Conservation (phyloP, 2,113 vertebrate species). For the Pomatorhinus ruficollis region DNA sequence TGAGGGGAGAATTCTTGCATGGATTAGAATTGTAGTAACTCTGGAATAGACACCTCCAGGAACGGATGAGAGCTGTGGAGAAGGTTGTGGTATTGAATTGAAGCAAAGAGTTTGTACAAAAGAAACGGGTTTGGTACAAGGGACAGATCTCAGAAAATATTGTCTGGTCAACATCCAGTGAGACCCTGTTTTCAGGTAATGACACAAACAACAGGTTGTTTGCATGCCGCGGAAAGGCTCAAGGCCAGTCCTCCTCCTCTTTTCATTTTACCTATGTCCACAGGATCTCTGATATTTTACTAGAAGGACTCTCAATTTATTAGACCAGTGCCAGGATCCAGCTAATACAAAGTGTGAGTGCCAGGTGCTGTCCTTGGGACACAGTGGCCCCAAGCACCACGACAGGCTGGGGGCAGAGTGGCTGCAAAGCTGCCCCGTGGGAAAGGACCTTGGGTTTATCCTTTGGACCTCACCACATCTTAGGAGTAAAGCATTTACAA, state of each 20-base stretch:
- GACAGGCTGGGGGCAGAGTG: background rate
- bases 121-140: background rate
- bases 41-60: background rate
- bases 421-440: rapidly evolving
- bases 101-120: background rate
- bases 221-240: background rate
- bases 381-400: rapidly evolving
- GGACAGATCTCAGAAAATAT: background rate
- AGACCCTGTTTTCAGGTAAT: background rate
- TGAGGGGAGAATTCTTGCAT: background rate
- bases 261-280: background rate
- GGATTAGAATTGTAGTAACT: background rate
- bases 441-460: background rate
- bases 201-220: background rate
- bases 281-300: background rate
- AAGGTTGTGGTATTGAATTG: background rate
- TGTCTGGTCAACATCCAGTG: background rate
- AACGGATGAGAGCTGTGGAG: background rate
- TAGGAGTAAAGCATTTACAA: background rate
- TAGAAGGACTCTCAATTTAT: background rate
- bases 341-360: background rate
- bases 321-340: background rate
- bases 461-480: background rate
- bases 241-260: background rate
- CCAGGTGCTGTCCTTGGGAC: background rate